Evolutionary conservation across 2,888 invertebrate species (phyloP).

Genomic region (Caenorhabditis uteleia): DNA sequence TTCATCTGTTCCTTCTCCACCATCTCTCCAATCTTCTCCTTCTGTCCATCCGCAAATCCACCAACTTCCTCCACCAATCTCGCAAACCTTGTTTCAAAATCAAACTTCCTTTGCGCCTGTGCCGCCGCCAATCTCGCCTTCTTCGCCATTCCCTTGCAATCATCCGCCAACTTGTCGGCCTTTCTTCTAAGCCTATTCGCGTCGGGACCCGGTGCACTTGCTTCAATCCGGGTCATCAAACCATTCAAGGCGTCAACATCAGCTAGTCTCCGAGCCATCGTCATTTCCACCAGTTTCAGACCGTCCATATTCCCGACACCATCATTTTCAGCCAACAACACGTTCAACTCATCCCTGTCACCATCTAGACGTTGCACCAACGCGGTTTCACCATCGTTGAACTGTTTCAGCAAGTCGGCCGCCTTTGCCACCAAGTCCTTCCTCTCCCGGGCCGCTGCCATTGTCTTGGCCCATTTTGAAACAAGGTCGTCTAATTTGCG

Average conservation of each 20-base stretch:
- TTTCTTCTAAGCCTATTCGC: slow-evolving; percentile 55
- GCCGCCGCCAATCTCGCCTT: slow-evolving; percentile 47
- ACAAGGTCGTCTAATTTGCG: slow-evolving; percentile 87
- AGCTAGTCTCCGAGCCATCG: slow-evolving; percentile 43
- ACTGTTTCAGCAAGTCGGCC: slow-evolving; percentile 46
- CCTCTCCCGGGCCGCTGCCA: slow-evolving; percentile 83
- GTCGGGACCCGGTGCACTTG: slow-evolving; percentile 54
- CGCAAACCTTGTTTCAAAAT: slow-evolving; percentile 27
- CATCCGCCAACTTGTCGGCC: slow-evolving; percentile 53
- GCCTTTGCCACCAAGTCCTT: slow-evolving; percentile 49
- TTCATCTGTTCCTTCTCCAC: slow-evolving; percentile 39
- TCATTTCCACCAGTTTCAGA: slow-evolving; percentile 41
- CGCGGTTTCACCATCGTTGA: slow-evolving; percentile 42
- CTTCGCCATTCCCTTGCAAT: slow-evolving; percentile 50
- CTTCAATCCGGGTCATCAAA: slow-evolving; percentile 44
- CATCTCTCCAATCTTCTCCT: slow-evolving; percentile 42
- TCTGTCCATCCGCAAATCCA: slow-evolving; percentile 30
- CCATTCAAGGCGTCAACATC: slow-evolving; percentile 48
- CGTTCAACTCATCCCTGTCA: slow-evolving; percentile 45
- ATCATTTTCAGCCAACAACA: slow-evolving; percentile 6
- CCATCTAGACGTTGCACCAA: slow-evolving; percentile 40
- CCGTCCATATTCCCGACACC: slow-evolving; percentile 40
- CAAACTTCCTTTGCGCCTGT: slow-evolving; percentile 43
- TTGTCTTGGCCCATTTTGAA: slow-evolving; percentile 88
- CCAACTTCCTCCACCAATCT: slow-evolving; percentile 35